Base-by-base conservation (phyloP, 2,113 vertebrate genomes). In the Zapus hudsonius region DNA sequence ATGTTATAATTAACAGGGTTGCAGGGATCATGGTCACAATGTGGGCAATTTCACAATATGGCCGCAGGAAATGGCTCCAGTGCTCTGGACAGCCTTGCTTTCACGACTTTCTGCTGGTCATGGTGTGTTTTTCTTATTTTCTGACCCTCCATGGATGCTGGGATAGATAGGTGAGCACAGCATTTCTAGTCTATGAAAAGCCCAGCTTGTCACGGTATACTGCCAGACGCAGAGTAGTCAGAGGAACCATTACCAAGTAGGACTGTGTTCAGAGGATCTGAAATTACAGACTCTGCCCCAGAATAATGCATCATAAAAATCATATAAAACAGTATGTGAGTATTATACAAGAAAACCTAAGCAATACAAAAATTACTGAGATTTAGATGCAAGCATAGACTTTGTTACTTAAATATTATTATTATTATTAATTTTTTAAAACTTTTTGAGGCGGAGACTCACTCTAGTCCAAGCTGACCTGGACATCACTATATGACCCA, bases 321-420 rank as follows among this genome's bases (percentile, higher is more conserved):
- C 42, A 4, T 89, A 75, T 92, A 44, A 33, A 95, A 17, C 27
- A 38, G 87, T 55, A 61, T 15, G 6, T 47, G n/a, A 55, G 75
- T 84, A 66, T 92, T 84, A 3, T 78, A 82, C 88, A 84, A 92
- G 69, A 87, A 92, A 87, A 87, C 42, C 33, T 8, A 83, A 94
- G 64, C 16, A 74, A 63, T 79, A 44, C 52, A 25, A 73, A 84
- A 79, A 20, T 27, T 47, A 20, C 84, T 81, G 90, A 85, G 29
- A 89, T 83, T 94, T 81, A 86, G 44, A 63, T 42, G 63, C 72
- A 75, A 92, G n/a, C 29, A 33, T 81, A 88, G 44, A 69, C 61
- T 44, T 88, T 78, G 36, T 66, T 88, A 69, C 57, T 44, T 88
- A 15, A 52, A 52, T 52, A 15, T 52, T n/a, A 15, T 52, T 52